Percentiles rank a stretch among this genome's conserved stretches.
Conservation (phyloP, 1,140 invertebrate genomes). For the Camponotus vicinus region DNA sequence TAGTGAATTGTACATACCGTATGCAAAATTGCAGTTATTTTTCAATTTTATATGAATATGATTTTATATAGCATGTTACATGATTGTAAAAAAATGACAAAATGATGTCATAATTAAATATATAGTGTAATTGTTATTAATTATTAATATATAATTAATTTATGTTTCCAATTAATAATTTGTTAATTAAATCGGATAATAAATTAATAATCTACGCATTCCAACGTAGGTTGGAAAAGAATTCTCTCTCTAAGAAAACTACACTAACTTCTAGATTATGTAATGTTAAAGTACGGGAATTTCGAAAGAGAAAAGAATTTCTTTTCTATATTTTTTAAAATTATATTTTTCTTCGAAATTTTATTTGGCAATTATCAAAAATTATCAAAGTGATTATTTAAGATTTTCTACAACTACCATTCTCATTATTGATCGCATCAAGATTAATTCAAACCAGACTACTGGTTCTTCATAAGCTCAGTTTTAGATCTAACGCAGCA, state of each 20-base stretch:
- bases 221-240: neutral
- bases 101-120: neutral
- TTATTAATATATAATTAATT: conserved; percentile 2
- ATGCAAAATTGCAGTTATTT: conserved; percentile 19
- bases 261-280: neutral
- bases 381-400: neutral
- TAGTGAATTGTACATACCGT: conserved; percentile 39
- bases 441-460: conserved; percentile 37
- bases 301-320: neutral
- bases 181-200: neutral
- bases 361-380: neutral
- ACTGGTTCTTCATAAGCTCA: too few relatives aligned
- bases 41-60: conserved; percentile 18
- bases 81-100: neutral
- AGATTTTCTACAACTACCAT: neutral
- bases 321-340: neutral
- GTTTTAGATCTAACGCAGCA: conserved; percentile 23
- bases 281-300: neutral
- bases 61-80: conserved; percentile 28
- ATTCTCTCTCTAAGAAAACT: neutral
- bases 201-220: neutral
- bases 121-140: neutral
- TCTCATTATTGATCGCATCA: conserved; percentile 4
- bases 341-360: neutral
- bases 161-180: neutral